Evolutionary conservation across 2,888 invertebrate species (phyloP).

Genomic region (Drosophila acutilabella): DNA sequence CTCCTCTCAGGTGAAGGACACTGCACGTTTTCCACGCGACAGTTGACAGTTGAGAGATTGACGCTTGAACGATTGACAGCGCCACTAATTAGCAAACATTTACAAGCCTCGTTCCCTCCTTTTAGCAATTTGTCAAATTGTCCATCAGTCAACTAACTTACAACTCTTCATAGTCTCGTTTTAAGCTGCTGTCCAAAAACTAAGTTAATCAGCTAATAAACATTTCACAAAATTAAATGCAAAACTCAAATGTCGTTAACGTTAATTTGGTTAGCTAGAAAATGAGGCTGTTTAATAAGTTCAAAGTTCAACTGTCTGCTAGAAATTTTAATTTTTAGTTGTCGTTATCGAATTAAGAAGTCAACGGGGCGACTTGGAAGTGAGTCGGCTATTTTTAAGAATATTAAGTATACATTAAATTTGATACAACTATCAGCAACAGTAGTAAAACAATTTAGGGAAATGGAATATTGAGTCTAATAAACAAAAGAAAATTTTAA

Average conservation of each 20-base stretch:
- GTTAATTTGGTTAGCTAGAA: not conserved
- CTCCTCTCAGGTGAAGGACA: conserved; percentile 18
- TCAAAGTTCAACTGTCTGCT: not conserved
- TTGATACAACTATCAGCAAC: not conserved
- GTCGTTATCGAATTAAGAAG: not conserved
- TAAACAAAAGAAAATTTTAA: too few species aligned
- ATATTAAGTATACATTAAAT: not conserved
- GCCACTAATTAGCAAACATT: conserved; percentile 54
- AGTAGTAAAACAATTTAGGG: not conserved
- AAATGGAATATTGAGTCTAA: too few species aligned
- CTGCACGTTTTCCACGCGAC: conserved; percentile 10
- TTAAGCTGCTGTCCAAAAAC: not conserved
- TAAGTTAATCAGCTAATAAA: not conserved
- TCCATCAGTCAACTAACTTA: conserved; percentile 31
- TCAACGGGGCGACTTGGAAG: not conserved
- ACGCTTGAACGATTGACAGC: conserved; percentile 31
- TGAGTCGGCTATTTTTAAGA: not conserved
- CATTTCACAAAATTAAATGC: not conserved
- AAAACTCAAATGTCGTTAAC: not conserved
- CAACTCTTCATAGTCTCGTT: not conserved
- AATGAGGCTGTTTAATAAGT: not conserved
- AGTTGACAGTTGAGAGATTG: conserved; percentile 25
- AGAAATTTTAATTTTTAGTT: not conserved
- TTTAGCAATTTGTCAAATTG: conserved; percentile 14
- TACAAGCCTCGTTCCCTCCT: not conserved